Evolutionary conservation across 1,140 invertebrate species (phyloP).

Genomic region (Gryllus bimaculatus): DNA sequence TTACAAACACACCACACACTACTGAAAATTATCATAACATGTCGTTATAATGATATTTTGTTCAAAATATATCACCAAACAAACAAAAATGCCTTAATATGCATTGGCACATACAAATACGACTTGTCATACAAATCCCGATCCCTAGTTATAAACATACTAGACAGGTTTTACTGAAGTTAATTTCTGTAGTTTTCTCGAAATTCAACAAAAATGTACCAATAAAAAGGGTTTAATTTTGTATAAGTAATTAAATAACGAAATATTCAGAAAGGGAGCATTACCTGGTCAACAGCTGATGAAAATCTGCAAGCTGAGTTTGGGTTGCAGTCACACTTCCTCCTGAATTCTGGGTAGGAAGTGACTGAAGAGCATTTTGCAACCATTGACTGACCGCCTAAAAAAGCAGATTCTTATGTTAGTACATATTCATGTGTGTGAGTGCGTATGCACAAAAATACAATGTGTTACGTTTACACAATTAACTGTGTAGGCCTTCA

Average conservation of each 20-base stretch:
- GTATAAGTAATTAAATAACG: background rate
- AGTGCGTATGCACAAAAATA: too few species aligned
- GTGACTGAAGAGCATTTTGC: slow-evolving; percentile 56
- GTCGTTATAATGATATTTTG: too few species aligned
- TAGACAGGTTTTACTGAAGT: background rate
- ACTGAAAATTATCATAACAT: too few species aligned
- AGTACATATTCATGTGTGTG: too few species aligned
- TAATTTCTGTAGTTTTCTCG: background rate
- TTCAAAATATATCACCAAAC: too few species aligned
- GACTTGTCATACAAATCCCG: background rate
- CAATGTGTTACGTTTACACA: too few species aligned
- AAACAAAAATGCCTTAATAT: too few species aligned
- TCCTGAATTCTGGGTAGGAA: slow-evolving; percentile 65
- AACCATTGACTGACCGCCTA: slow-evolving; percentile 59
- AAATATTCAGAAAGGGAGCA: background rate
- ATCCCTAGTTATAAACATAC: background rate
- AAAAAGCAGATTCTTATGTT: slow-evolving; percentile 12
- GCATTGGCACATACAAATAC: background rate
- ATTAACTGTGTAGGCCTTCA: too few species aligned
- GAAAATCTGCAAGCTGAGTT: slow-evolving; percentile 76
- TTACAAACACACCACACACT: too few species aligned
- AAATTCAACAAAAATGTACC: background rate
- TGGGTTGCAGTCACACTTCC: slow-evolving; percentile 67
- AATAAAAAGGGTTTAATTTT: background rate
- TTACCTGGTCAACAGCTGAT: slow-evolving; percentile 51